phyloP scores from a whole-genome alignment of 2,797 vertebrate genomes.

The Danio jaintianensis region DNA sequence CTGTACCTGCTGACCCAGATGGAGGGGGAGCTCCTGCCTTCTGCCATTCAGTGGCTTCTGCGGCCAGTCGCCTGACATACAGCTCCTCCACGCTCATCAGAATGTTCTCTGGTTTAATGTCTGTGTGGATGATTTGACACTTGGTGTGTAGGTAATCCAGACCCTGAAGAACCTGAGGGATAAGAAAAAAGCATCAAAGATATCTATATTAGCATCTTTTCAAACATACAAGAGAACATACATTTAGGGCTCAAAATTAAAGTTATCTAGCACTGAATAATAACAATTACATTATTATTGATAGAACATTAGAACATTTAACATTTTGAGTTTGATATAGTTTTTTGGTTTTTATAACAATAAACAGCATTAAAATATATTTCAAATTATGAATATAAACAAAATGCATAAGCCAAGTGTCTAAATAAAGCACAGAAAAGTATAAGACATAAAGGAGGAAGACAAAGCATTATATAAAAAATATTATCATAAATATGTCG shows the following conservation, averaged over 20 bases:
- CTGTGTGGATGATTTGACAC: conserved; percentile 97
- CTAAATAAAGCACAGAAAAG: too few species aligned
- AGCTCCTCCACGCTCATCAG: conserved; percentile 92
- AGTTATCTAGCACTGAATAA: not conserved
- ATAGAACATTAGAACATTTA: too few species aligned
- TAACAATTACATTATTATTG: not conserved
- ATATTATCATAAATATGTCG: too few species aligned
- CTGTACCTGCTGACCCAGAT: conserved; percentile 92
- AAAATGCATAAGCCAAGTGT: too few species aligned
- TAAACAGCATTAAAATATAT: too few species aligned
- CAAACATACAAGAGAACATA: not conserved
- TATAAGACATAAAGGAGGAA: too few species aligned
- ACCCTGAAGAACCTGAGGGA: conserved; percentile 90
- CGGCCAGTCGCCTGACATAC: conserved; percentile 91
- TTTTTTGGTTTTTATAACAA: too few species aligned
- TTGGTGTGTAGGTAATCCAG: conserved; percentile 96
- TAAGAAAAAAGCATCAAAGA: not conserved
- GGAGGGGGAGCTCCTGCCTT: conserved; percentile 93
- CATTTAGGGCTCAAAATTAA: not conserved
- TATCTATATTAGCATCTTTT: not conserved
- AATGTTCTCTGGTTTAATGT: conserved; percentile 98
- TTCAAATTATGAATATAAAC: too few species aligned
- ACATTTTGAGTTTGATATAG: not conserved
- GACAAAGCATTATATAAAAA: too few species aligned
- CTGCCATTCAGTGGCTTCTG: conserved; percentile 98